Percentiles rank a stretch among this genome's conserved stretches.
Conservation (phyloP, 2,797 vertebrate species). For the Ctenopoma multispine region DNA sequence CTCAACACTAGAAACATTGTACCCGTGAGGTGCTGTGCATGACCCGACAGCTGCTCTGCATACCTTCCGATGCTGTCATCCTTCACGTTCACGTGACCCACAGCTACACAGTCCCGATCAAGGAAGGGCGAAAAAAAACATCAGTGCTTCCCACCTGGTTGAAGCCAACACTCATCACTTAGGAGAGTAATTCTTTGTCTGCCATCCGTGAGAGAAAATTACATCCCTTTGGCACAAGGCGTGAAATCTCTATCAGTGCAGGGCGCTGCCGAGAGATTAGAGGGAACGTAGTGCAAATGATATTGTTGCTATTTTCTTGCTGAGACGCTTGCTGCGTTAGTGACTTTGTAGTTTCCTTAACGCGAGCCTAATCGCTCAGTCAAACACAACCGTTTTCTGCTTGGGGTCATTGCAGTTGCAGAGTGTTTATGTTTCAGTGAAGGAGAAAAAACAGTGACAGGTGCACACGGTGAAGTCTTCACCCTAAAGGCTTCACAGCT, state of each 20-base stretch:
- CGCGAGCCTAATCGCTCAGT: constrained; percentile 14
- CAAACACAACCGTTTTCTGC: constrained; percentile 4
- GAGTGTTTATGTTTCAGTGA: constrained; percentile 20
- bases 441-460: constrained; percentile 23
- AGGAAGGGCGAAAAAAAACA: constrained; percentile 32
- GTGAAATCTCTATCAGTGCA: constrained; percentile 53
- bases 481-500: background rate
- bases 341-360: constrained; percentile 41
- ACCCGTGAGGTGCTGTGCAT: constrained; percentile 32
- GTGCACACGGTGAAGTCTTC: constrained; percentile 24
- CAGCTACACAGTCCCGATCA: constrained; percentile 25
- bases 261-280: constrained; percentile 53
- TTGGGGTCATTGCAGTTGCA: background rate
- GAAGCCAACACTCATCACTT: constrained; percentile 45
- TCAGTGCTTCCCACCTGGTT: constrained; percentile 48
- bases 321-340: constrained; percentile 1
- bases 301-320: constrained; percentile 19
- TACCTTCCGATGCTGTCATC: constrained; percentile 68
- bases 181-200: constrained; percentile 52
- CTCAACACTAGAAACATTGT: constrained; percentile 31
- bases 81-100: constrained; percentile 3
- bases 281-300: constrained; percentile 41
- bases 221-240: constrained; percentile 53
- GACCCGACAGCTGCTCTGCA: constrained; percentile 67
- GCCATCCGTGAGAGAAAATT: constrained; percentile 56